Evolutionary conservation across 2,113 vertebrate genomes (phyloP), one percentile per base, ranked within the genome.

Genomic region (Dipodomys ordii): DNA sequence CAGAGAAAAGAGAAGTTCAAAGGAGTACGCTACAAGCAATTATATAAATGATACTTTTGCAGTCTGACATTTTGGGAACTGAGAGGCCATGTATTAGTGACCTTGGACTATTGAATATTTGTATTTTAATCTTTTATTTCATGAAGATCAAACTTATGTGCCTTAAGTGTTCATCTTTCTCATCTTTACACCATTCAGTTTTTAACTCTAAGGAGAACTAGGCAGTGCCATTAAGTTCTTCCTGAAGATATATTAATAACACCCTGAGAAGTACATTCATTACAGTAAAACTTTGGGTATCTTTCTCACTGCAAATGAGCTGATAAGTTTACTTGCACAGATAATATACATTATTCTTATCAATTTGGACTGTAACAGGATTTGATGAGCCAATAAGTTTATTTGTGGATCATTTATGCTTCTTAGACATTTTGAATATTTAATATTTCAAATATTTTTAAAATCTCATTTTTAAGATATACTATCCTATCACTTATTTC

Each of bases 91-190:
- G 11, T 8, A 1, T 46, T 76, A 35, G 44, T 72, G 23, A 53
- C 57, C 28, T 39, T 32, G 25, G 18, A 35, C 49, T 87, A 7
- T 84, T 87, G 79, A 87, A 57, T 23, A 65, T 92, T 27, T 39
- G n/a, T 18, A 16, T 65, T 88, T 94, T 83, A 92, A 65, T 85
- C 27, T 92, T 83, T 74, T 39, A 39, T 67, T 60, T 12, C 19
- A 7, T 78, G 64, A 94, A 83, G 28, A 78, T 81, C 68, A 83
- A 93, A 81, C 27, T 49, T 46, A 57, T 28, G 6, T 72, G 49
- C 65, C 49, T 94, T 90, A 49, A 77, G 68, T n/a, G 25, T 95
- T 57, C 65, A 30, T 22, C 89, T 91, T 89, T 76, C 84, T 89
- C 23, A 46, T 85, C 65, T 39, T 88, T 7, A 65, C 9, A 49